Evolutionary conservation across 2,797 vertebrate genomes (phyloP).

Genomic region (Mionectes olivaceus): DNA sequence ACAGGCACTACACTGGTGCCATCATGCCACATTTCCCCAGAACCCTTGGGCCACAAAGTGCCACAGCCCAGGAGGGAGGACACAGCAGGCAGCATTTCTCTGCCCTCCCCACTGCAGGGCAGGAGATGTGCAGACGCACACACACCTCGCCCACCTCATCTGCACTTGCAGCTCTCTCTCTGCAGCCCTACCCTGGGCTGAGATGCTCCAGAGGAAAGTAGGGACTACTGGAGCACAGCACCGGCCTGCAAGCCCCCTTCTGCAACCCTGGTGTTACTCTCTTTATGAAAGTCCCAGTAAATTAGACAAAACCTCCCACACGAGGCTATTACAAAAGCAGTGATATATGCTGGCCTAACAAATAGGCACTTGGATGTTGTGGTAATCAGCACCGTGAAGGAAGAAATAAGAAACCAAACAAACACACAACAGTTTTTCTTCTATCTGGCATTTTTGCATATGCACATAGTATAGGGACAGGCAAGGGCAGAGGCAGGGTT

Average conservation of each 20-base stretch:
- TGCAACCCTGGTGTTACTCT: rapidly evolving
- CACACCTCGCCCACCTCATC: rapidly evolving
- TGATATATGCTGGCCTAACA: not conserved
- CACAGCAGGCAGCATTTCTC: rapidly evolving
- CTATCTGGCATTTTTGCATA: not conserved
- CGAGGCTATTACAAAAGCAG: not conserved
- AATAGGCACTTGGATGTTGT: not conserved
- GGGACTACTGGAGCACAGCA: not conserved
- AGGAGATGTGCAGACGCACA: rapidly evolving
- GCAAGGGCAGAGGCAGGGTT: not conserved
- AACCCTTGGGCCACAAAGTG: rapidly evolving
- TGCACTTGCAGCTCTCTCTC: rapidly evolving
- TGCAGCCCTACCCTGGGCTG: not conserved
- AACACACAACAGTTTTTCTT: not conserved
- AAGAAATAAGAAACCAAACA: rapidly evolving
- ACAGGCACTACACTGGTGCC: rapidly evolving
- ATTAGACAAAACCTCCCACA: not conserved
- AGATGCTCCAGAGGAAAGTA: not conserved
- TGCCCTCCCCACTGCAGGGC: not conserved
- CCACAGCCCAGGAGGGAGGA: rapidly evolving
- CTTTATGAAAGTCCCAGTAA: not conserved
- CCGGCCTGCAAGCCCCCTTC: not conserved
- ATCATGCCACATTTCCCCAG: rapidly evolving
- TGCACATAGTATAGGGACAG: not conserved
- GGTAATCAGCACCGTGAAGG: not conserved